These are phyloP conservation scores for Cichladusa arquata DNA, from an alignment of 2,113 vertebrate species.

Conservation along the genomic window DNA sequence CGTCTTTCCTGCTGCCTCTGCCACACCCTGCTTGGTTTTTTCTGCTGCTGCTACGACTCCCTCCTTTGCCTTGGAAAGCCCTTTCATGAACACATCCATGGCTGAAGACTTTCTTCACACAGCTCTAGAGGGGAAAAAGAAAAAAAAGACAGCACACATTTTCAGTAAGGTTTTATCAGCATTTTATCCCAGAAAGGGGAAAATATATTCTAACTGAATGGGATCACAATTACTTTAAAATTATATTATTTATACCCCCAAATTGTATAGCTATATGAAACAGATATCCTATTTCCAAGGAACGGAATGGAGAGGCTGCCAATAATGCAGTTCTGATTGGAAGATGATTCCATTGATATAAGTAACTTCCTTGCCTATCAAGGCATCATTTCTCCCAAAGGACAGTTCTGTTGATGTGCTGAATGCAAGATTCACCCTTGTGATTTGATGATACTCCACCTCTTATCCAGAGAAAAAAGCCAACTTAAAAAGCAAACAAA, in stretches of 20 bases:
- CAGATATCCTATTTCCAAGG: neutral
- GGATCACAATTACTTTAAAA: neutral
- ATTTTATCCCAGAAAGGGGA: neutral
- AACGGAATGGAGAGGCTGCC: neutral
- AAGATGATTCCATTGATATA: neutral
- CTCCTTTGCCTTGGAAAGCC: constrained; percentile 86
- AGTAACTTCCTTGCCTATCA: neutral
- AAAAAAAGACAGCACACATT: neutral
- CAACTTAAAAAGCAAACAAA: neutral
- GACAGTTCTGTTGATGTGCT: neutral
- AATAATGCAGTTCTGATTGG: neutral
- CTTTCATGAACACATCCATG: constrained; percentile 88
- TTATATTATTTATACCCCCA: fast-evolving
- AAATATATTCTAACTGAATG: neutral
- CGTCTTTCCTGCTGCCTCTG: constrained; percentile 86
- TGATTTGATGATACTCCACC: neutral
- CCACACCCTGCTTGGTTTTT: constrained; percentile 89
- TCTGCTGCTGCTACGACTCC: constrained; percentile 85
- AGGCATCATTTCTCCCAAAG: neutral
- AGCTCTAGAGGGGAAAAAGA: neutral
- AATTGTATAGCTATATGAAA: neutral
- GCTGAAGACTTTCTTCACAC: constrained; percentile 48
- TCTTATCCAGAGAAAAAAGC: neutral
- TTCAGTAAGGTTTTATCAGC: neutral
- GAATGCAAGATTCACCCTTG: neutral